Evolutionary conservation across 2,888 invertebrate species (phyloP).

Genomic region (Yponomeuta cagnagella): DNA sequence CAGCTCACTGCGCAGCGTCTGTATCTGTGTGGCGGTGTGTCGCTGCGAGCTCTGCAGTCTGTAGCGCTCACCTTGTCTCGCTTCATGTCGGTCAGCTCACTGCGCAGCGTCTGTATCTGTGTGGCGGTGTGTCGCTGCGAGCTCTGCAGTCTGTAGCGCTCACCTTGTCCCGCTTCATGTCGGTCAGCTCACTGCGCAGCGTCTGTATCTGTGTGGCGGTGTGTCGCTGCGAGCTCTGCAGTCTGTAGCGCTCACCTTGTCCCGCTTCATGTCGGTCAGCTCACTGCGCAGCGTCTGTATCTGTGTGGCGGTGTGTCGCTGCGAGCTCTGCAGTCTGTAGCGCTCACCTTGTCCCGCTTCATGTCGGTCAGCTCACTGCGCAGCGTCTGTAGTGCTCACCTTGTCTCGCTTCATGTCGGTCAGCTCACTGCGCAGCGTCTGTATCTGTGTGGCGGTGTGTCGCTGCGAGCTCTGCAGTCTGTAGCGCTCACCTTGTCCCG

Average conservation of each 20-base stretch:
- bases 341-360: neutral
- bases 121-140: too few species aligned
- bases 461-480: too few species aligned
- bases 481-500: too few species aligned
- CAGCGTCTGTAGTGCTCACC: too few species aligned
- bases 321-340: slow-evolving; percentile 80
- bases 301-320: slow-evolving; percentile 85
- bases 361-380: neutral
- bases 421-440: too few species aligned
- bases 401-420: too few species aligned
- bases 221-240: neutral
- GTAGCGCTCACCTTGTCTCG: neutral
- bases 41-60: slow-evolving; percentile 85
- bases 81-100: neutral
- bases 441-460: too few species aligned
- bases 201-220: neutral
- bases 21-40: slow-evolving; percentile 84
- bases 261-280: slow-evolving; percentile 86
- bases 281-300: slow-evolving; percentile 83
- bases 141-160: neutral
- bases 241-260: slow-evolving; percentile 71
- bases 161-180: neutral
- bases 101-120: neutral
- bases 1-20: slow-evolving; percentile 82
- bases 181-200: neutral